A percentile compares a stretch with the other conserved stretches of the same genome.
phyloP scores from a whole-genome alignment of 1,140 invertebrate species.

The Coelopa frigida region DNA sequence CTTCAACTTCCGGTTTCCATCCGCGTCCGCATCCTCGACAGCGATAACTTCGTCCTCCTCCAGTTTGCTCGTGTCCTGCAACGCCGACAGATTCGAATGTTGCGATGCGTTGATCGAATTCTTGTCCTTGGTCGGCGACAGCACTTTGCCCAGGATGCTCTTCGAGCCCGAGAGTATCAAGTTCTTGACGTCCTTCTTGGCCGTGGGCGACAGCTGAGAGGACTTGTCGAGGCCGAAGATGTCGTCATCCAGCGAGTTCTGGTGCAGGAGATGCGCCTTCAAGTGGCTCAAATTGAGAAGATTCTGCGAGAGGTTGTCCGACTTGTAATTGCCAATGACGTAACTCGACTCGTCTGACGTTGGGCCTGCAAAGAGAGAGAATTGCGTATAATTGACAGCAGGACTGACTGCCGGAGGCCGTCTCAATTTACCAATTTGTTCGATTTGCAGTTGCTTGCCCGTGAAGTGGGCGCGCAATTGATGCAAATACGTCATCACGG shows the following conservation, averaged over 20 bases:
- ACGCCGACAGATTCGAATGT: constrained; percentile 16
- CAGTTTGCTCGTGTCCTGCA: too few species aligned
- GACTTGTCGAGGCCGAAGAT: constrained; percentile 17
- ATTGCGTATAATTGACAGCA: too few species aligned
- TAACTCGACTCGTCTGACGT: constrained; percentile 78
- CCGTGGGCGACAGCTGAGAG: constrained; percentile 26
- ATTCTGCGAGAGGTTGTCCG: constrained; percentile 53
- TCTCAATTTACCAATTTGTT: constrained; percentile 56
- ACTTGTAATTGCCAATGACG: constrained; percentile 72
- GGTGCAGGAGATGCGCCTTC: constrained; percentile 34
- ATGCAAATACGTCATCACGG: constrained; percentile 94
- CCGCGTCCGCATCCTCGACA: too few species aligned
- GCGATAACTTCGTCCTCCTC: too few species aligned
- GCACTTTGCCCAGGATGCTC: constrained; percentile 68
- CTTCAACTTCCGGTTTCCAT: too few species aligned
- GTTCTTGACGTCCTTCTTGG: constrained; percentile 65
- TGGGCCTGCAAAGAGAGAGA: constrained; percentile 48
- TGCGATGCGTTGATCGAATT: constrained; percentile 34
- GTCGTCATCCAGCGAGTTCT: constrained; percentile 38
- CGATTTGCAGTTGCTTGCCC: constrained; percentile 78
- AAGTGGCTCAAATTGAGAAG: constrained; percentile 33
- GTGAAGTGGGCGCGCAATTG: constrained; percentile 86
- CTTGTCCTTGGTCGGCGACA: constrained; percentile 69
- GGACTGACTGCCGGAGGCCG: too few species aligned
- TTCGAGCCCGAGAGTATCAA: constrained; percentile 68